Evolutionary conservation across 2,888 invertebrate species (phyloP).

Genomic region (Archips xylosteana): DNA sequence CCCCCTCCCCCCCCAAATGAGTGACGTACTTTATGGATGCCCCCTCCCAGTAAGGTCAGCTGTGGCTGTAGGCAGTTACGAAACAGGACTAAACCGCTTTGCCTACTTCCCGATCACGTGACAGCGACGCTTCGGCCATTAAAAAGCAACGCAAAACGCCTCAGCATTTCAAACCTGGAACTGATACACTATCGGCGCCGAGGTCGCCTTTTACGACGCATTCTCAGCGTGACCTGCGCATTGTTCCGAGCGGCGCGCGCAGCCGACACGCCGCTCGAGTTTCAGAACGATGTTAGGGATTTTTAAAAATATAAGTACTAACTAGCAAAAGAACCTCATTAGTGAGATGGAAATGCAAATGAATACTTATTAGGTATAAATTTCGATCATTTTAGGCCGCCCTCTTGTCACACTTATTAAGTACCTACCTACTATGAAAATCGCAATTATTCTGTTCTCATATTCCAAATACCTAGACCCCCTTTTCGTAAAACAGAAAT

Average conservation of each 20-base stretch:
- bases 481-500: too few relatives aligned
- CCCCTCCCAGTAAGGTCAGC: too few relatives aligned
- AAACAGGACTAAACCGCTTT: neutral
- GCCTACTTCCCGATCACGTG: neutral
- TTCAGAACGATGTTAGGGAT: neutral
- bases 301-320: neutral
- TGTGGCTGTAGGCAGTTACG: too few relatives aligned
- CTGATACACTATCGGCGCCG: constrained; percentile 23
- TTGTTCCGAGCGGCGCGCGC: constrained; percentile 17
- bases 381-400: too few relatives aligned
- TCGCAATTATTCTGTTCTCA: too few relatives aligned
- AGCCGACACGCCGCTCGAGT: neutral
- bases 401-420: too few relatives aligned
- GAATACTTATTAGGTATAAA: too few relatives aligned
- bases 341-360: too few relatives aligned
- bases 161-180: neutral
- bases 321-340: neutral
- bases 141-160: neutral
- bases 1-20: too few relatives aligned
- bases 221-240: constrained; percentile 20
- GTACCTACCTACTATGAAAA: too few relatives aligned
- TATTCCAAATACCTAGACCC: too few relatives aligned
- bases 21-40: too few relatives aligned
- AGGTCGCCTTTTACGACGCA: constrained; percentile 34
- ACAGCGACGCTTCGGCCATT: neutral